Evolutionary conservation across 1,140 invertebrate species (phyloP), one percentile per base, ranked within the genome.

Genomic region (Pseudoatta argentina): DNA sequence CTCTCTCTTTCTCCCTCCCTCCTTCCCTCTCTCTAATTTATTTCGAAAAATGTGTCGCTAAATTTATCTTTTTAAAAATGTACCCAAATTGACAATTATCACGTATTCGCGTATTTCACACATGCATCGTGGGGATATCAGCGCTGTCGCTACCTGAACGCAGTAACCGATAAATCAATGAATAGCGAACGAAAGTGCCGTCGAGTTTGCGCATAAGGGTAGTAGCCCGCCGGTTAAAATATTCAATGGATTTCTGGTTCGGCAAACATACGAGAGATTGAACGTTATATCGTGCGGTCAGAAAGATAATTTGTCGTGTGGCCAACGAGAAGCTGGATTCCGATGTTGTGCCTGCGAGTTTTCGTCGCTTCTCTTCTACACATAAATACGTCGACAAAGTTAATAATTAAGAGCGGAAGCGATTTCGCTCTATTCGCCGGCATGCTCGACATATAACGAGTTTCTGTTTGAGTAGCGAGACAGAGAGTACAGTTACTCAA

Each of bases 281-380:
- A 16, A 48, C 67, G 59, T 30, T 67, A 73, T 21, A 88, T 86
- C 76, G 61, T 55, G 53, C 83, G 77, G 85, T 88, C 85, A 53
- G 69, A 30, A 88, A 86, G 85, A 88, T 88, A 86, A 86, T 88
- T 88, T 81, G 85, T 75, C 76, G 69, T 27, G 3, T 55, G 27
- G 44, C 24, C 64, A 59, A 73, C 55, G 57, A 88, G 72, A 66
- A 71, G 77, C 63, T 18, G 44, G 34, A 75, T 82, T 81, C 63
- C 39, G 27, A 53, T 61, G 48, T 82, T 51, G 53, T 7, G 2
- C n/a, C n/a, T 24, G 12, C n/a, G 34, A 73, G 69, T 83, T 83
- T 83, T 82, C 67, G 34, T 7, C 24, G 5, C 71, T 82, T 12
- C 18, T 39, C 39, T 7, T 44, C 53, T 55, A 12, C 67, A 27